phyloP scores from a whole-genome alignment of 2,888 invertebrate genomes.

The Oxyteleia sp. region DNA sequence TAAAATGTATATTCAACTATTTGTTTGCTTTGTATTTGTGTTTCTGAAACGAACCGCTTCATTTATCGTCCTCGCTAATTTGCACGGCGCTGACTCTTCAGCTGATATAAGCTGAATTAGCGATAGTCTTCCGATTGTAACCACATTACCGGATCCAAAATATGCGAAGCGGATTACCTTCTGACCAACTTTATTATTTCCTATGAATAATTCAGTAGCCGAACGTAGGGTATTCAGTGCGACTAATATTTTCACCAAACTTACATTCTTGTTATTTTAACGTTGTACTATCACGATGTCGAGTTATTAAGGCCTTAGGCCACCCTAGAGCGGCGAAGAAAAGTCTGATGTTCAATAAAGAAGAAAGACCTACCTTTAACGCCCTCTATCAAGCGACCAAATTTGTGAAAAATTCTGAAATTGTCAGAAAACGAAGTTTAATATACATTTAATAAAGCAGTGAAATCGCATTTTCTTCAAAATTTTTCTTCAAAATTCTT shows the following conservation, averaged over 20 bases:
- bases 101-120: constrained; percentile 17
- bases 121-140: constrained; percentile 13
- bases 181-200: constrained; percentile 40
- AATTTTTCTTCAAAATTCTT: no score
- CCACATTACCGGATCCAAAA: constrained; percentile 5
- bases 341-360: no score
- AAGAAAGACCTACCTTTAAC: no score
- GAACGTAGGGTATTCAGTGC: constrained; percentile 40
- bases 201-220: constrained; percentile 48
- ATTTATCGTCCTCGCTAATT: background rate
- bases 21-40: background rate
- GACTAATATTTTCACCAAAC: constrained; percentile 42
- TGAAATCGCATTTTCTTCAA: no score
- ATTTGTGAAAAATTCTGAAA: no score
- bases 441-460: no score
- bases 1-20: constrained; percentile 31
- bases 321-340: no score
- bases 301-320: no score
- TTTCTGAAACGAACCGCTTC: constrained; percentile 17
- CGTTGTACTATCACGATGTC: no score
- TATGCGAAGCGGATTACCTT: constrained; percentile 26
- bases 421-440: no score
- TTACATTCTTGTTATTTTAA: constrained; percentile 44
- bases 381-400: no score
- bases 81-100: background rate